Conservation (phyloP, 2,113 vertebrate genomes). For the Etheostoma spectabile region DNA sequence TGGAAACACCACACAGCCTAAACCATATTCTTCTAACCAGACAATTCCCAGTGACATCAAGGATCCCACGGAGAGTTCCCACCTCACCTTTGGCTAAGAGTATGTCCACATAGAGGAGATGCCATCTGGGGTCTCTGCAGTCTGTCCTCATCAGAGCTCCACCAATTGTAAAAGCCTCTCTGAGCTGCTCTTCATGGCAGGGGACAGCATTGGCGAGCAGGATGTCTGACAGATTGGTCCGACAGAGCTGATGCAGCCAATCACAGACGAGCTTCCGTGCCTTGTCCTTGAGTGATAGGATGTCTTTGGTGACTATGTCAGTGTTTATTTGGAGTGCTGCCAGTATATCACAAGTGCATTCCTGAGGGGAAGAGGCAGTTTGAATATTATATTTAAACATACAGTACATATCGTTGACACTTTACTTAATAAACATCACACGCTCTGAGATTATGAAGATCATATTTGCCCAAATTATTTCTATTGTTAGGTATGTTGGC, state of each 20-base stretch:
- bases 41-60: conserved; percentile 3
- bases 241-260: conserved; percentile 88
- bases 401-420: not conserved
- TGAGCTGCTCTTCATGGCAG: conserved; percentile 71
- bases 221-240: conserved; percentile 73
- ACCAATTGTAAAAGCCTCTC: conserved; percentile 81
- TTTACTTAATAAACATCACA: not conserved
- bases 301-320: conserved; percentile 81
- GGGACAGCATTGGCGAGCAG: conserved; percentile 52
- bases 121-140: conserved; percentile 78
- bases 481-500: not conserved
- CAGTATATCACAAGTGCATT: conserved; percentile 88
- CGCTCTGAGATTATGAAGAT: not conserved
- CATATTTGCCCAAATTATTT: not conserved
- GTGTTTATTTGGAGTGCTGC: conserved; percentile 85
- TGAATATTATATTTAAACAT: not conserved
- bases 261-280: conserved; percentile 82
- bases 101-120: conserved; percentile 87
- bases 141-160: conserved; percentile 84
- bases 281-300: conserved; percentile 88
- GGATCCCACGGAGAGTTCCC: not conserved
- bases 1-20: not conserved
- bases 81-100: conserved; percentile 86
- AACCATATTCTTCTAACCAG: not conserved
- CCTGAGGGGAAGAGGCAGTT: conserved; percentile 75